Evolutionary conservation across 2,888 invertebrate genomes (phyloP).

Genomic region (Colostygia pectinataria): DNA sequence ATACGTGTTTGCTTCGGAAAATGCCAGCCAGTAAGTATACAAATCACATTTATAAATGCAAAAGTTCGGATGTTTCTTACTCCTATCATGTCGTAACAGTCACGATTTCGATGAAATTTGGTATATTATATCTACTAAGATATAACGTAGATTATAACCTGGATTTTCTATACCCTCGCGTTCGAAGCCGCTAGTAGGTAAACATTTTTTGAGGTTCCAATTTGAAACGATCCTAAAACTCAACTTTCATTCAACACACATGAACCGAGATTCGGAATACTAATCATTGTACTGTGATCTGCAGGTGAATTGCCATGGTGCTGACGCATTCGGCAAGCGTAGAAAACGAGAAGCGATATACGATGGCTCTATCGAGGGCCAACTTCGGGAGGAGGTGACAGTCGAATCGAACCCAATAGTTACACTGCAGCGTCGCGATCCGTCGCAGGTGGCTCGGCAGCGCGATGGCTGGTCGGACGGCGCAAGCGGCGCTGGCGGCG

Average conservation of each 20-base stretch:
- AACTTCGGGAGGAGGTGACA: conserved; percentile 95
- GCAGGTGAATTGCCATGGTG: conserved; percentile 94
- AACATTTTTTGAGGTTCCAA: too few relatives aligned
- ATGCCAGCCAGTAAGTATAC: conserved; percentile 92
- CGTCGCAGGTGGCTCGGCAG: conserved; percentile 88
- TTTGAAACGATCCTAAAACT: too few relatives aligned
- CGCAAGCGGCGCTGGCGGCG: conserved; percentile 81
- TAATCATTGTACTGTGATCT: conserved; percentile 1
- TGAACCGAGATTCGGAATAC: background rate
- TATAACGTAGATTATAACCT: too few relatives aligned
- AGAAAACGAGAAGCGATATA: conserved; percentile 84
- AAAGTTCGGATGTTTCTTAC: too few relatives aligned
- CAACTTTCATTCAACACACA: too few relatives aligned
- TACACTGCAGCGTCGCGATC: conserved; percentile 93
- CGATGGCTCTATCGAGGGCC: conserved; percentile 86
- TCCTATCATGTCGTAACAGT: too few relatives aligned
- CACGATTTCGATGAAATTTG: too few relatives aligned
- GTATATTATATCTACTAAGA: too few relatives aligned
- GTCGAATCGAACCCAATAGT: conserved; percentile 96
- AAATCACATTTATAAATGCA: too few relatives aligned
- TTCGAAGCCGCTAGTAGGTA: too few relatives aligned
- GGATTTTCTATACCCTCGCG: too few relatives aligned
- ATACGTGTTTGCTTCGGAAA: conserved; percentile 97
- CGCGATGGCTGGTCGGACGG: conserved; percentile 88
- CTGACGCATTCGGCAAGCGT: conserved; percentile 94